These are phyloP conservation scores for Chelon labrosus DNA, from an alignment of 2,797 vertebrate species.

Conservation along the genomic window DNA sequence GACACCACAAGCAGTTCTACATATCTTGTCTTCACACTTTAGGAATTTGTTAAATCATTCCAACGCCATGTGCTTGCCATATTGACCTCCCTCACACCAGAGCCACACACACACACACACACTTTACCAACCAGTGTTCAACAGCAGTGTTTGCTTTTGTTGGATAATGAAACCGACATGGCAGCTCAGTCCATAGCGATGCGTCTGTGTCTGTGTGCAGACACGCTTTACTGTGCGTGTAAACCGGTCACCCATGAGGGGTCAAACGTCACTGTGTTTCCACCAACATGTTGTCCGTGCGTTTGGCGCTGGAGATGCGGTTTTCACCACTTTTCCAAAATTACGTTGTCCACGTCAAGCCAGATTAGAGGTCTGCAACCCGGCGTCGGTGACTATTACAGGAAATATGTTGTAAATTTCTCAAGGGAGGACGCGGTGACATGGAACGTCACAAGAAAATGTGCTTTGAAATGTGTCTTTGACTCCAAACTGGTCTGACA, in stretches of 20 bases:
- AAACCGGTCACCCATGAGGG: constrained; percentile 50
- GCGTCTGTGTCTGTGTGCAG: constrained; percentile 23
- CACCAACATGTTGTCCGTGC: constrained; percentile 10
- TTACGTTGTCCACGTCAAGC: neutral
- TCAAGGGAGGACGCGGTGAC: neutral
- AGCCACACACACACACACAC: constrained; percentile 17
- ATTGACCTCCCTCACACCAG: constrained; percentile 36
- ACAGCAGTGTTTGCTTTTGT: constrained; percentile 57
- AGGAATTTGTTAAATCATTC: constrained; percentile 19
- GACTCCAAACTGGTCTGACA: neutral
- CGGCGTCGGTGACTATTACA: constrained; percentile 17
- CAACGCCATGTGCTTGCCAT: constrained; percentile 41
- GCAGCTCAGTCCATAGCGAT: neutral
- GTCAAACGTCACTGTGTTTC: constrained; percentile 32
- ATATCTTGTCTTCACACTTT: constrained; percentile 42
- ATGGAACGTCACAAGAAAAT: neutral
- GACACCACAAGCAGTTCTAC: constrained; percentile 15
- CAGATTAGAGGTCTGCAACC: constrained; percentile 18
- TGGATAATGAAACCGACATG: constrained; percentile 40
- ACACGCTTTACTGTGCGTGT: constrained; percentile 46
- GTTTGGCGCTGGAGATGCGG: constrained; percentile 14
- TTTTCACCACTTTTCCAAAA: constrained; percentile 9
- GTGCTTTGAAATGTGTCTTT: constrained; percentile 3
- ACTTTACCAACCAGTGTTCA: constrained; percentile 22
- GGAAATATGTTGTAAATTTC: neutral